Conservation (phyloP, 2,797 vertebrate genomes). For the Coluber constrictor region DNA sequence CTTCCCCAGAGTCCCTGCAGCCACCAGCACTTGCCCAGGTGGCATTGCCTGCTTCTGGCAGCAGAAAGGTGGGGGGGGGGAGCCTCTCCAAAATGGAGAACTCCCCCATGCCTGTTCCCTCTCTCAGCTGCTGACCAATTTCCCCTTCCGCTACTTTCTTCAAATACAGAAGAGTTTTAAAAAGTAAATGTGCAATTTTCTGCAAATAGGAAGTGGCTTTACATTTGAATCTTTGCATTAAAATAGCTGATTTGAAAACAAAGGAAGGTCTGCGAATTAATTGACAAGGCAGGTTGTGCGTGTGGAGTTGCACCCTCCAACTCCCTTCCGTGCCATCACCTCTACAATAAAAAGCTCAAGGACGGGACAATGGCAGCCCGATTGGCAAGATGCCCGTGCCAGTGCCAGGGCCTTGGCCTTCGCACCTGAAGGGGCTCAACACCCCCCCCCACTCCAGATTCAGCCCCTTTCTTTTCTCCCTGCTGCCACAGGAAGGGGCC, state of each 20-base stretch:
- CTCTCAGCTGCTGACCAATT: background rate
- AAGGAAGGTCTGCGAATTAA: background rate
- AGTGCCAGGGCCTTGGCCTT: background rate
- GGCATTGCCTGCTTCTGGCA: background rate
- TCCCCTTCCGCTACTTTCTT: background rate
- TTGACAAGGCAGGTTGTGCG: background rate
- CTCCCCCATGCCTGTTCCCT: accelerated
- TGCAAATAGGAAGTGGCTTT: background rate
- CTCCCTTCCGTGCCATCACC: background rate
- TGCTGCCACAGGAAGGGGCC: background rate
- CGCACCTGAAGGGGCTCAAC: background rate
- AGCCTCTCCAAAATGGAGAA: background rate
- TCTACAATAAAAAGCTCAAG: too few relatives aligned
- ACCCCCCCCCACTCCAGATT: background rate
- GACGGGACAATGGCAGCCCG: background rate
- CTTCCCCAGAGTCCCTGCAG: background rate
- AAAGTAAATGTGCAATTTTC: background rate
- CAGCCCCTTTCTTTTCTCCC: background rate
- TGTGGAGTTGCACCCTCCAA: background rate
- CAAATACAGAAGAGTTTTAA: accelerated
- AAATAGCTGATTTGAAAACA: background rate
- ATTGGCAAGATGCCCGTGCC: background rate
- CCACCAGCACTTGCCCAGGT: background rate
- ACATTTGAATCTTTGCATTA: background rate
- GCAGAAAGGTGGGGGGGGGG: background rate